Percentiles rank a stretch among this genome's conserved stretches.
Conservation (phyloP, 2,797 vertebrate species). For the Siniperca scherzeri region DNA sequence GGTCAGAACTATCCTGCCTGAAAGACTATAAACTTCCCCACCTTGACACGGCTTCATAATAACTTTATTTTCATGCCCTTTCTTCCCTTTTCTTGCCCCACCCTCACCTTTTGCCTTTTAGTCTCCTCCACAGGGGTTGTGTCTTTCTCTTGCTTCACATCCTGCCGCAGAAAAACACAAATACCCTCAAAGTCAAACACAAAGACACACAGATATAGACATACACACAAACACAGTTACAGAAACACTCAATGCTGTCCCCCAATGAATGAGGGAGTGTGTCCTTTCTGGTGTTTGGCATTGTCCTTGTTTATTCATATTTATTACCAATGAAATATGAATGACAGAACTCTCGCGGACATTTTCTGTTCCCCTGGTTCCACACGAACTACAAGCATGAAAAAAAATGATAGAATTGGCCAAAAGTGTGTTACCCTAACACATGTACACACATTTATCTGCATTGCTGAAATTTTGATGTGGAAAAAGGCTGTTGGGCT, state of each 20-base stretch:
- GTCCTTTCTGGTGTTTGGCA: slow-evolving; percentile 55
- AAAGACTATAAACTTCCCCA: slow-evolving; percentile 8
- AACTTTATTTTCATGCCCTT: slow-evolving; percentile 35
- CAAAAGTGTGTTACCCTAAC: slow-evolving; percentile 48
- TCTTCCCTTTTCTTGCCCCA: neutral
- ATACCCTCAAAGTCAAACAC: slow-evolving; percentile 49
- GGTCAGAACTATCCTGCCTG: slow-evolving; percentile 13
- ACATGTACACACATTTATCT: slow-evolving; percentile 43
- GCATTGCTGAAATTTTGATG: slow-evolving; percentile 69
- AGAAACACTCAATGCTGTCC: slow-evolving; percentile 33
- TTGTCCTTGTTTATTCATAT: slow-evolving; percentile 74
- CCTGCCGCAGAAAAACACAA: slow-evolving; percentile 33
- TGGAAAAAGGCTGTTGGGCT: slow-evolving; percentile 60
- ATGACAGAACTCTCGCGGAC: slow-evolving; percentile 61
- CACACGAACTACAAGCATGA: slow-evolving; percentile 32
- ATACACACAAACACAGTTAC: neutral
- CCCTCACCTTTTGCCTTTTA: slow-evolving; percentile 42
- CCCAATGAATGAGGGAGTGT: slow-evolving; percentile 19
- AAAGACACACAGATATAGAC: slow-evolving; percentile 1
- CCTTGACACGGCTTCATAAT: slow-evolving; percentile 33
- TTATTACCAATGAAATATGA: slow-evolving; percentile 75
- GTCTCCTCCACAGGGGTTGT: slow-evolving; percentile 17
- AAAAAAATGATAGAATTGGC: slow-evolving; percentile 35
- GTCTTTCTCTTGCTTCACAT: slow-evolving; percentile 42
- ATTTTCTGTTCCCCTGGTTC: slow-evolving; percentile 47